A percentile compares a stretch with the other conserved stretches of the same genome.
phyloP scores from a whole-genome alignment of 2,113 vertebrate species.

The Ellobius talpinus region DNA sequence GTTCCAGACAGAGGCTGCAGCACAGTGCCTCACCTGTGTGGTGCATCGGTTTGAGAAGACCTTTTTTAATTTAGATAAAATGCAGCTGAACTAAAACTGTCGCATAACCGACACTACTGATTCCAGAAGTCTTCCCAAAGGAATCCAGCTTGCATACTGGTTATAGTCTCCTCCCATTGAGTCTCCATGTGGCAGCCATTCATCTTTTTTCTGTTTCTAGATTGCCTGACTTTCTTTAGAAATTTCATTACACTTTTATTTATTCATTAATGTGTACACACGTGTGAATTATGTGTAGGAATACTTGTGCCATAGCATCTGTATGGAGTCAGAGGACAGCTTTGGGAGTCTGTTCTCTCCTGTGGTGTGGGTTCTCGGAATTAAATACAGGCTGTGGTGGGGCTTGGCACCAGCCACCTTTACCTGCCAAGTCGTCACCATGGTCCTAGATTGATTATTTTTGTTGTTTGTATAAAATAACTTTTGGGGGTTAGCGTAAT shows the following conservation, averaged over 20 bases:
- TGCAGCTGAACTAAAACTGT: not conserved
- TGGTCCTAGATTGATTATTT: slow-evolving; percentile 28
- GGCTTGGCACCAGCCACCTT: not conserved
- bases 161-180: not conserved
- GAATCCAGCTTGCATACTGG: not conserved
- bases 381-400: not conserved
- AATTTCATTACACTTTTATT: not conserved
- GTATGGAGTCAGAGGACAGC: not conserved
- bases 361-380: not conserved
- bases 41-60: slow-evolving; percentile 57
- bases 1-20: slow-evolving; percentile 30
- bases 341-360: not conserved
- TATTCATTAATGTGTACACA: not conserved
- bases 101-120: not conserved
- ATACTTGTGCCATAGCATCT: not conserved
- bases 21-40: not conserved
- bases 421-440: not conserved
- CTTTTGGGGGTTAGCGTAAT: slow-evolving; percentile 25
- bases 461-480: not conserved
- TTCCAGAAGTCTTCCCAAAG: not conserved
- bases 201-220: slow-evolving; percentile 40
- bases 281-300: not conserved
- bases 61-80: slow-evolving; percentile 37
- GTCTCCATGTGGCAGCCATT: not conserved
- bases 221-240: not conserved